Conservation (phyloP, 2,797 vertebrate genomes). For the Acanthurus leucopareius region DNA sequence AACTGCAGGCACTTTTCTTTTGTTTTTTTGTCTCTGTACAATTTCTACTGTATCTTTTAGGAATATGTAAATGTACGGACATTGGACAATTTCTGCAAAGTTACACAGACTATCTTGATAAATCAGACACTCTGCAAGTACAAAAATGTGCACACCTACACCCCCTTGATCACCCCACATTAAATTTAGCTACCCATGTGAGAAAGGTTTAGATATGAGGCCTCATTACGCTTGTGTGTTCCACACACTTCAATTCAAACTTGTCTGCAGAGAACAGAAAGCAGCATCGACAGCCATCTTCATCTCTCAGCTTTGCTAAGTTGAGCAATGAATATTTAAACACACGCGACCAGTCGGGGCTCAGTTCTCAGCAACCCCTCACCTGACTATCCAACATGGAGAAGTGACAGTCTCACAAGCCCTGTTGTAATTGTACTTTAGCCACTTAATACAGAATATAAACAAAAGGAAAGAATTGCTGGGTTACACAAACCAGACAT, state of each 20-base stretch:
- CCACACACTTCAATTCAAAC: slow-evolving; percentile 2
- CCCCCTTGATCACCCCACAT: too few relatives aligned
- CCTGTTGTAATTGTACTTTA: slow-evolving; percentile 21
- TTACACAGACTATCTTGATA: too few relatives aligned
- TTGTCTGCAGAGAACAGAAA: slow-evolving; percentile 8
- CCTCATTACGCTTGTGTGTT: background rate
- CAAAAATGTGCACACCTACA: too few relatives aligned
- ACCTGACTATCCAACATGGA: slow-evolving; percentile 54
- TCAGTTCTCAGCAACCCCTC: slow-evolving; percentile 49
- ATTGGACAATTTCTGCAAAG: too few relatives aligned
- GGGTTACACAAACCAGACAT: slow-evolving; percentile 6
- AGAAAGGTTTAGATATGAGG: background rate
- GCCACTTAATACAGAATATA: slow-evolving; percentile 32
- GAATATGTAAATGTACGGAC: too few relatives aligned
- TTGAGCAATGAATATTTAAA: slow-evolving; percentile 48
- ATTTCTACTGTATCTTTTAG: too few relatives aligned
- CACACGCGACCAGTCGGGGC: slow-evolving; percentile 37
- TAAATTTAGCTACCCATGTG: background rate
- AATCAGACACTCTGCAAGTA: too few relatives aligned
- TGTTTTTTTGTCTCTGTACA: too few relatives aligned
- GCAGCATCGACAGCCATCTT: slow-evolving; percentile 13
- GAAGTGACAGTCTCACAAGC: slow-evolving; percentile 11
- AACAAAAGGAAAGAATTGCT: slow-evolving; percentile 13
- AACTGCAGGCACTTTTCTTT: too few relatives aligned
- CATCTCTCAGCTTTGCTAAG: slow-evolving; percentile 40